phyloP scores from a whole-genome alignment of 2,888 invertebrate species.

The Prenolepis imparis region DNA sequence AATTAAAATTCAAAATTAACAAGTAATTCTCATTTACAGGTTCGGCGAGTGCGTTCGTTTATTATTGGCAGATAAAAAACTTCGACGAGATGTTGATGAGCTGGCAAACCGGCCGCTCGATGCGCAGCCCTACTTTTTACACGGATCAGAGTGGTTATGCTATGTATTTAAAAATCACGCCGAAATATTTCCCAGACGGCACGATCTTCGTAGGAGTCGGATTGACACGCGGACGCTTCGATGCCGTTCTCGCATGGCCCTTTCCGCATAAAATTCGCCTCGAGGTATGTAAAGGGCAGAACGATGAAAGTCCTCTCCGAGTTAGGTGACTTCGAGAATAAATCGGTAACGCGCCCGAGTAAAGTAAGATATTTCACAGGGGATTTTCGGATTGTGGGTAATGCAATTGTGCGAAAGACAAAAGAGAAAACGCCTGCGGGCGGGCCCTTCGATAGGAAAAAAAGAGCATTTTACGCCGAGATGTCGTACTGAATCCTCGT shows the following conservation, averaged over 20 bases:
- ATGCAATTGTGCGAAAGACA: constrained; percentile 11
- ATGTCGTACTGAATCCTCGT: neutral
- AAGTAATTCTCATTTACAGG: constrained; percentile 60
- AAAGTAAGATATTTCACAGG: constrained; percentile 37
- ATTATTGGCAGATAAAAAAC: constrained; percentile 84
- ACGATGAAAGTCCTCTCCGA: neutral
- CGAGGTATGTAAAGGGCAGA: constrained; percentile 73
- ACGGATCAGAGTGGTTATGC: constrained; percentile 82
- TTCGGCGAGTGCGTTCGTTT: constrained; percentile 78
- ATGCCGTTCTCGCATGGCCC: constrained; percentile 85
- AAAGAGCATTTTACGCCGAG: neutral
- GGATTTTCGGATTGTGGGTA: neutral
- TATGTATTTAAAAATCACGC: constrained; percentile 85
- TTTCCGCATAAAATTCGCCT: constrained; percentile 83
- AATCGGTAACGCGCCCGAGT: neutral
- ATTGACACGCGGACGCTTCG: constrained; percentile 83
- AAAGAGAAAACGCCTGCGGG: neutral
- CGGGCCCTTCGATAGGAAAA: neutral
- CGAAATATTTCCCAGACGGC: constrained; percentile 83
- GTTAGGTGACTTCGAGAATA: neutral
- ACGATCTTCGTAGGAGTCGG: constrained; percentile 83
- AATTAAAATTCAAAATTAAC: neutral
- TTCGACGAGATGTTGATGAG: constrained; percentile 83
- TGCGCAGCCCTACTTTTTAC: constrained; percentile 85
- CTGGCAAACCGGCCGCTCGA: constrained; percentile 83